Conservation (phyloP, 2,888 invertebrate species). For the Metellina segmentata region DNA sequence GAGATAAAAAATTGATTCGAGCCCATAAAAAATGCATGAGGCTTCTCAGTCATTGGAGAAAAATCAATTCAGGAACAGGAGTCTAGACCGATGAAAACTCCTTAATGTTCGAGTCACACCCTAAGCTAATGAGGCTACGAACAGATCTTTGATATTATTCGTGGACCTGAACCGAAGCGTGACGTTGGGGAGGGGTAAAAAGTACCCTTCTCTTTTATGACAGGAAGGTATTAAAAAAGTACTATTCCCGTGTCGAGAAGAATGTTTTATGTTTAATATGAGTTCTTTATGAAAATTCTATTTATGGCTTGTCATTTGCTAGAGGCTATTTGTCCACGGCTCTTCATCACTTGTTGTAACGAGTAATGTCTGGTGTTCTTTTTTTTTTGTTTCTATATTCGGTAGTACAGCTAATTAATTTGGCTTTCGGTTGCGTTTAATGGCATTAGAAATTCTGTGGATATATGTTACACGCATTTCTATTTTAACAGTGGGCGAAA, state of each 20-base stretch:
- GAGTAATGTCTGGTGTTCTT: background rate
- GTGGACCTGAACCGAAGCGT: constrained; percentile 1
- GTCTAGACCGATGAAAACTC: constrained; percentile 28
- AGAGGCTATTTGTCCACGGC: background rate
- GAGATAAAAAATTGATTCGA: constrained; percentile 35
- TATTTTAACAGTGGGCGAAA: background rate
- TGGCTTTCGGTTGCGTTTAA: background rate
- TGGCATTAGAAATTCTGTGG: background rate
- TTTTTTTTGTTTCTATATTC: background rate
- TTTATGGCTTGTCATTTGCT: background rate
- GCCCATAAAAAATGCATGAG: constrained; percentile 38
- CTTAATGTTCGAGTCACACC: constrained; percentile 68
- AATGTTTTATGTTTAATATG: constrained; percentile 14
- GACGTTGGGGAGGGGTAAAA: background rate
- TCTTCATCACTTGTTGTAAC: background rate
- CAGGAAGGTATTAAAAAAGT: constrained; percentile 3
- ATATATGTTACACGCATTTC: background rate
- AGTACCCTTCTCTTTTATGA: constrained; percentile 18
- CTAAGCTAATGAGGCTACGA: constrained; percentile 29
- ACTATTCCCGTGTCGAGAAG: background rate
- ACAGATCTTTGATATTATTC: constrained; percentile 58
- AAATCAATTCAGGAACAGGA: constrained; percentile 56
- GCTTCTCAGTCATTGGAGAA: constrained; percentile 12
- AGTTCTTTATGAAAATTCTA: constrained; percentile 8
- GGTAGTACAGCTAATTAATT: background rate